Evolutionary conservation across 2,888 invertebrate species (phyloP).

Genomic region (Leptogaster cylindrica): DNA sequence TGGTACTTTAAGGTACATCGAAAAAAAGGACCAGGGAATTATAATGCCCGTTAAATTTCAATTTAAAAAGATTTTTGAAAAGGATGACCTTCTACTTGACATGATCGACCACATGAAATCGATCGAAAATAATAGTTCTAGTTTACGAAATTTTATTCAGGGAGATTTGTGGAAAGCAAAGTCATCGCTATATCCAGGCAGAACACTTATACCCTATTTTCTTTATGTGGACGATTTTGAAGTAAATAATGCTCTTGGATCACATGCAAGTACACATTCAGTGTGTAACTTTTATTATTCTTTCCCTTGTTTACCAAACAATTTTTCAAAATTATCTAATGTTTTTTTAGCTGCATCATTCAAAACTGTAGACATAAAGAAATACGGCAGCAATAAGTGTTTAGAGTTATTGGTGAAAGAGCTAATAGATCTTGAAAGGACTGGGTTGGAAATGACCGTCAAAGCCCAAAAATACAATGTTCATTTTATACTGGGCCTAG

Average conservation of each 20-base stretch:
- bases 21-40: no score
- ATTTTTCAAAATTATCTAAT: constrained; percentile 25
- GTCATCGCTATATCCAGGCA: no score
- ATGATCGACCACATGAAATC: no score
- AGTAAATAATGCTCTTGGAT: background rate
- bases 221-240: background rate
- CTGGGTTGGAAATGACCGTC: background rate
- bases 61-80: no score
- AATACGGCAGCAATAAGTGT: constrained; percentile 29
- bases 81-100: no score
- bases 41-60: no score
- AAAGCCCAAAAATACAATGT: background rate
- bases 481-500: background rate
- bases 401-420: constrained; percentile 2
- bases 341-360: constrained; percentile 32
- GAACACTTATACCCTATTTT: no score
- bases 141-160: no score
- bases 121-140: no score
- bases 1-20: no score
- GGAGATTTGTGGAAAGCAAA: no score
- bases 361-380: constrained; percentile 27
- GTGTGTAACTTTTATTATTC: constrained; percentile 37
- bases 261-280: background rate
- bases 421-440: constrained; percentile 8
- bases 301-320: constrained; percentile 33